Percentiles rank a stretch among this genome's conserved stretches.
phyloP scores from a whole-genome alignment of 2,888 invertebrate species.

The Busseola fusca region DNA sequence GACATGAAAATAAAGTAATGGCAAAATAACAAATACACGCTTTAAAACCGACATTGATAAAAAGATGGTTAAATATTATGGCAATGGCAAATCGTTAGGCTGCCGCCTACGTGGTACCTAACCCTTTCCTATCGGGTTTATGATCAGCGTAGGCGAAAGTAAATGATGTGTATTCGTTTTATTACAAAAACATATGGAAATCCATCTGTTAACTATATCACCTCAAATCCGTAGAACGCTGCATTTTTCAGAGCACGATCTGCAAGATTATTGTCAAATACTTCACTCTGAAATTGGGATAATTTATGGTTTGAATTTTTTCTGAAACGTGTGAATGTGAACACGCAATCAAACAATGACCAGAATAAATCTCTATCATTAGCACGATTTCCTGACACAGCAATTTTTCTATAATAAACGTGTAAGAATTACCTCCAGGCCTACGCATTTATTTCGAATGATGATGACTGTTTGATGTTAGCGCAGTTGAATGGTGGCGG shows the following conservation, averaged over 20 bases:
- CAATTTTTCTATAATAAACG: constrained; percentile 50
- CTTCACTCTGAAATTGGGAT: constrained; percentile 10
- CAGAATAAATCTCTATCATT: constrained; percentile 30
- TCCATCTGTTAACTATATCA: constrained; percentile 11
- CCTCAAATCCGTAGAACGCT: background rate
- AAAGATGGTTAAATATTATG: constrained; percentile 36
- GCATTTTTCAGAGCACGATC: background rate
- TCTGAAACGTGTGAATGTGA: constrained; percentile 23
- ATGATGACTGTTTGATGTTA: constrained; percentile 63
- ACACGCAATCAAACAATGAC: constrained; percentile 31
- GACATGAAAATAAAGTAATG: background rate
- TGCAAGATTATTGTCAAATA: constrained; percentile 2
- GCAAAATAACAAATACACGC: constrained; percentile 8
- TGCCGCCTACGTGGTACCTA: constrained; percentile 49
- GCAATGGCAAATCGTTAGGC: constrained; percentile 35
- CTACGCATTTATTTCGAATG: constrained; percentile 62
- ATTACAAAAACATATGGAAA: constrained; percentile 20
- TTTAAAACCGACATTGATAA: constrained; percentile 25
- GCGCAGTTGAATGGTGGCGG: constrained; percentile 58
- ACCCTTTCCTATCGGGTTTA: constrained; percentile 53
- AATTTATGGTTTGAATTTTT: constrained; percentile 1
- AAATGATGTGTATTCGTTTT: constrained; percentile 39
- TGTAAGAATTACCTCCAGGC: constrained; percentile 49
- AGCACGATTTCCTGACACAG: constrained; percentile 39
- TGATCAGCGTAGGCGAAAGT: constrained; percentile 45